Evolutionary conservation across 2,888 invertebrate genomes (phyloP), one percentile per base, ranked within the genome.

Genomic region (Apamea epomidion): DNA sequence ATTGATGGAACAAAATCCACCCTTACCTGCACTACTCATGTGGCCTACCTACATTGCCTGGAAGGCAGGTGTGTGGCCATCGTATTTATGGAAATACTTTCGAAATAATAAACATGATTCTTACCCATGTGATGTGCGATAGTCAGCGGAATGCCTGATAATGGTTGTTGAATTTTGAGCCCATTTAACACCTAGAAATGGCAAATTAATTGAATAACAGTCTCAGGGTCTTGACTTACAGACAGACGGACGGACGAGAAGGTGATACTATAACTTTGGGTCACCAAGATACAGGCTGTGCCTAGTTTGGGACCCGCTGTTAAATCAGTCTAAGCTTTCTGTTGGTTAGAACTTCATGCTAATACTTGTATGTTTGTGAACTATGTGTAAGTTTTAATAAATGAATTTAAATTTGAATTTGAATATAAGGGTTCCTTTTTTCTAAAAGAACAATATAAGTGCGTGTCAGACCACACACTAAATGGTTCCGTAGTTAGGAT

Each of bases 101-200:
- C 4, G 0, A 51, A 60, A 25, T 76, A 60, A 62, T 12, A 16
- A 68, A 51, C 1, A 29, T 48, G 0, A 4, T 54, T 86, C 92
- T 90, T 88, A 96, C 97, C 97, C 96, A 96, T 96, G 54, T 96
- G 96, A 89, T 96, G 94, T n/a, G 97, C 96, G 18, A 97, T 95
- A 1, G 96, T 96, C 2, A 93, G 86, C 0, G 97, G 97, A 74
- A 97, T 97, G 18, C 96, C 95, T 8, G 94, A 94, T 18, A 96
- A 78, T 0, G 97, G 96, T 81, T 96, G 96, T 83, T 95, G 95
- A 74, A 93, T 93, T 93, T 96, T 97, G 1, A 97, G 79, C 3
- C 96, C 95, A 81, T 96, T 96, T 64, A 97, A 88, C 48, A 97
- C 95, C 97, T 97, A 89, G 58, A 83, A 89, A 81, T 54, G 2